phyloP scores from a whole-genome alignment of 30 jellyfish, hydroid and myxozoan genomes.

The Aurelia coerulea region DNA sequence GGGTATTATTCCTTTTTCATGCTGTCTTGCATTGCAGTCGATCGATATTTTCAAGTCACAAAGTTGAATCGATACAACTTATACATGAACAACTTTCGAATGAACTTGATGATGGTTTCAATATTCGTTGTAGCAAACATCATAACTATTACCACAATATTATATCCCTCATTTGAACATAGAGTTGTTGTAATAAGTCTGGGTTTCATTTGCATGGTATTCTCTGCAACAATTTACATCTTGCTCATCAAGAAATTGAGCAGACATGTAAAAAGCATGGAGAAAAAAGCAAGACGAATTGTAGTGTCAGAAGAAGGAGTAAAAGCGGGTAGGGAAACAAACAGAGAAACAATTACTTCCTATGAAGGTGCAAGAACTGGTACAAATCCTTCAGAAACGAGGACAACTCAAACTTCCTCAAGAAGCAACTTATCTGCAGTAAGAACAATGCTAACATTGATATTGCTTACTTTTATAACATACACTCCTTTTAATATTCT shows the following conservation, averaged over 20 bases:
- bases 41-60: conserved; percentile 44
- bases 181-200: neutral
- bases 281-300: no score
- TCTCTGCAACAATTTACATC: no score
- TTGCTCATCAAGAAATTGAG: no score
- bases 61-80: conserved; percentile 39
- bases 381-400: no score
- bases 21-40: conserved; percentile 25
- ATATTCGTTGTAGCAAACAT: no score
- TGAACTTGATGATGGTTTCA: conserved; percentile 17
- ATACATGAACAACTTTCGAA: conserved; percentile 42
- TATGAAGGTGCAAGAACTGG: no score
- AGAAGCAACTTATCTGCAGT: conserved; percentile 49
- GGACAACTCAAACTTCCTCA: neutral
- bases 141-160: neutral
- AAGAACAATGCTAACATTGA: conserved; percentile 42
- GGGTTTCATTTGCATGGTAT: neutral
- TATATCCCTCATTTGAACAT: conserved; percentile 1
- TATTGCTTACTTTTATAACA: conserved; percentile 17
- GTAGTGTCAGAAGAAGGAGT: no score
- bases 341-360: no score
- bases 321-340: no score
- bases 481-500: conserved; percentile 37
- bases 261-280: no score
- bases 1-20: conserved; percentile 41